These are phyloP conservation scores for Stomorhina lunata DNA, from an alignment of 2,888 invertebrate species.

Conservation along the genomic window DNA sequence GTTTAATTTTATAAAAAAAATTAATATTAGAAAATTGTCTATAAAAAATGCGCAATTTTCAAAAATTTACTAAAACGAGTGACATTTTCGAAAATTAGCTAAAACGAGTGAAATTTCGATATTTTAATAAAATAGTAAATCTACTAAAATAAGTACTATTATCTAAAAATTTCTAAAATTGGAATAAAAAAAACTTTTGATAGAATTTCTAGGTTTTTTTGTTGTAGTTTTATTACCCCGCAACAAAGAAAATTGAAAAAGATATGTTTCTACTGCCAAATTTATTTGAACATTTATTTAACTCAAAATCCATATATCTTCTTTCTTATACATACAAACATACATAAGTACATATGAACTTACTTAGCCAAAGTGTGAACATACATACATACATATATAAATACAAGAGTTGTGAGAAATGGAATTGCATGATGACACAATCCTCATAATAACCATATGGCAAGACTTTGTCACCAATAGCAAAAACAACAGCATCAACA, in stretches of 20 bases:
- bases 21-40: too few species aligned
- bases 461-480: conserved; percentile 27
- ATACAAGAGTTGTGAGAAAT: conserved; percentile 25
- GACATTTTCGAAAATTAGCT: too few species aligned
- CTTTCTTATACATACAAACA: not conserved
- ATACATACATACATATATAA: conserved; percentile 16
- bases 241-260: conserved; percentile 28
- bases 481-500: not conserved
- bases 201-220: too few species aligned
- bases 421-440: conserved; percentile 55
- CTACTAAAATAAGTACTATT: too few species aligned
- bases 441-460: conserved; percentile 56
- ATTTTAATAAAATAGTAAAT: too few species aligned
- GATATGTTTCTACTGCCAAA: conserved; percentile 46
- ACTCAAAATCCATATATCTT: not conserved
- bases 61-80: too few species aligned
- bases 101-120: too few species aligned
- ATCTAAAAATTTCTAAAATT: too few species aligned
- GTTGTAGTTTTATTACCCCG: conserved; percentile 28
- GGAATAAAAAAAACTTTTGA: too few species aligned
- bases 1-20: too few species aligned
- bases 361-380: not conserved
- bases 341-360: not conserved
- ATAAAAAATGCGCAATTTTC: too few species aligned
- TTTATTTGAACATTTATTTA: conserved; percentile 22